phyloP scores from a whole-genome alignment of 2,888 invertebrate genomes.

The Diloba caeruleocephala region DNA sequence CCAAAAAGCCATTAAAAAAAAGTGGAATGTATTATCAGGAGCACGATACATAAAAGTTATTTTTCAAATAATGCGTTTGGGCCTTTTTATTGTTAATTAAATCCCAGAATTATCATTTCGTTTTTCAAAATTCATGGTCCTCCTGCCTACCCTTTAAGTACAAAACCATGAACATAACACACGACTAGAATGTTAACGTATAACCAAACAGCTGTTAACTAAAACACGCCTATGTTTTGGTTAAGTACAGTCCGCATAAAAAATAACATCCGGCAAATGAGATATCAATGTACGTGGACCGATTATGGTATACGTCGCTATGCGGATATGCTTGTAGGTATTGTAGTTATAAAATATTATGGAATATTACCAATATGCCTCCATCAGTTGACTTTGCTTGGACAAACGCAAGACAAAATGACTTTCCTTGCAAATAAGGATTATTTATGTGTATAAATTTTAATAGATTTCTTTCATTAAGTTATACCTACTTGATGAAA shows the following conservation, averaged over 20 bases:
- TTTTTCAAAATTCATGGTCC: background rate
- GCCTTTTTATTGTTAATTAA: no score
- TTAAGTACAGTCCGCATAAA: conserved; percentile 51
- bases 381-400: no score
- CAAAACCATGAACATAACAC: conserved; percentile 14
- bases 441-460: no score
- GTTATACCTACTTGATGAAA: no score
- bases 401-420: background rate
- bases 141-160: conserved; percentile 10
- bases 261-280: conserved; percentile 55
- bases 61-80: no score
- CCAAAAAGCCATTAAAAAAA: no score
- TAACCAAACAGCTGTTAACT: conserved; percentile 52
- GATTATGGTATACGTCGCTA: conserved; percentile 20
- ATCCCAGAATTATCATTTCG: no score
- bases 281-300: conserved; percentile 39
- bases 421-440: background rate
- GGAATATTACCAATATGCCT: background rate
- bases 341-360: conserved; percentile 1
- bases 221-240: conserved; percentile 60
- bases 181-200: conserved; percentile 41
- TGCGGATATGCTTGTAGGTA: conserved; percentile 35
- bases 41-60: no score
- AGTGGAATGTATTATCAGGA: no score
- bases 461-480: no score